phyloP scores from a whole-genome alignment of 2,113 vertebrate species.

The Desmodus rotundus region DNA sequence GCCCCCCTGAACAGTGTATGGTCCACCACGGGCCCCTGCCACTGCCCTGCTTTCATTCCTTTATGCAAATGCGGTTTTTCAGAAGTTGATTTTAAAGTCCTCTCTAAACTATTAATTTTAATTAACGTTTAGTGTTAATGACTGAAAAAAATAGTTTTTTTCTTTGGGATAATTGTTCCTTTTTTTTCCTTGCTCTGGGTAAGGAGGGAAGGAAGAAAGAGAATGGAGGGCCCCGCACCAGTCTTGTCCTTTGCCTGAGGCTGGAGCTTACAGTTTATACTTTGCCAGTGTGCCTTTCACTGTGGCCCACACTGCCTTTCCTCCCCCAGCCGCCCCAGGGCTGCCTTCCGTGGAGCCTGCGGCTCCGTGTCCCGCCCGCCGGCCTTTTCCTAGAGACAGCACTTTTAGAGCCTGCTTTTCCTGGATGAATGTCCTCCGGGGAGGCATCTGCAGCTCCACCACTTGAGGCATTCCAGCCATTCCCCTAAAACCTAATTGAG shows the following conservation, averaged over 20 bases:
- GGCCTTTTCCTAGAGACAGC: neutral
- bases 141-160: neutral
- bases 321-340: no score
- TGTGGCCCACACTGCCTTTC: neutral
- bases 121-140: conserved; percentile 75
- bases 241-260: neutral
- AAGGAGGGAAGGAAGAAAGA: neutral
- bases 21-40: conserved; percentile 61
- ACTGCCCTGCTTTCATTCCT: conserved; percentile 44
- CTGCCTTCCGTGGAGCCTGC: neutral
- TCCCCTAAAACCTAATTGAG: conserved; percentile 63
- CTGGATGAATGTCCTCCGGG: neutral
- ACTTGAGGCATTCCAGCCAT: conserved; percentile 28
- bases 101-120: conserved; percentile 53
- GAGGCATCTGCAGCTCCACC: neutral
- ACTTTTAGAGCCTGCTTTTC: neutral
- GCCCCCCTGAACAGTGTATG: neutral
- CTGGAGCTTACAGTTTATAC: neutral
- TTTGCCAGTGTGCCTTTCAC: neutral
- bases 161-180: neutral
- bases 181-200: neutral
- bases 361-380: neutral
- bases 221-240: neutral
- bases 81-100: conserved; percentile 71
- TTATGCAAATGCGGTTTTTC: conserved; percentile 56